phyloP scores from a whole-genome alignment of 2,797 vertebrate genomes.

The Silurus lanzhouensis region DNA sequence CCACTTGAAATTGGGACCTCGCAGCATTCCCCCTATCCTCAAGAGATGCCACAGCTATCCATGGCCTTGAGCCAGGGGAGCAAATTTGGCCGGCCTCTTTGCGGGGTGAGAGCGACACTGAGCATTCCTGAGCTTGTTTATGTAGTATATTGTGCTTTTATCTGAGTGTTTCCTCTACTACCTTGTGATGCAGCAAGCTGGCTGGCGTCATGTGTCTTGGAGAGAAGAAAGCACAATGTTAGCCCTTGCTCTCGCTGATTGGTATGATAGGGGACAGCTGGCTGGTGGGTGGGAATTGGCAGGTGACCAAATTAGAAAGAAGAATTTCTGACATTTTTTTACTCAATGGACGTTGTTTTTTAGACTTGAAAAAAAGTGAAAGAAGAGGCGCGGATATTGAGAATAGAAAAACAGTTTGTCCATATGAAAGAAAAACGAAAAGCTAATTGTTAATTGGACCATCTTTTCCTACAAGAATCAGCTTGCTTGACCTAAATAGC shows the following conservation, averaged over 20 bases:
- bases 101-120: background rate
- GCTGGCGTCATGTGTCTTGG: background rate
- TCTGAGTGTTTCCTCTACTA: background rate
- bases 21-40: background rate
- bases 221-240: background rate
- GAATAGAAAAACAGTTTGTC: background rate
- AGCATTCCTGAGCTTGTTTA: background rate
- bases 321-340: background rate
- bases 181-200: background rate
- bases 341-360: background rate
- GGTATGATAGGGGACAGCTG: background rate
- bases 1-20: background rate
- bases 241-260: background rate
- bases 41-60: background rate
- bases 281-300: background rate
- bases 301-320: background rate
- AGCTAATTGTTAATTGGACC: background rate
- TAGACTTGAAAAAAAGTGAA: background rate
- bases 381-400: background rate
- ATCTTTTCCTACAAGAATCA: background rate
- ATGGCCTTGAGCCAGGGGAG: background rate
- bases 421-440: background rate
- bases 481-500: conserved; percentile 6
- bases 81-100: background rate
- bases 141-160: background rate